These are phyloP conservation scores for Eulithis testata DNA, from an alignment of 2,888 invertebrate species.

Conservation along the genomic window DNA sequence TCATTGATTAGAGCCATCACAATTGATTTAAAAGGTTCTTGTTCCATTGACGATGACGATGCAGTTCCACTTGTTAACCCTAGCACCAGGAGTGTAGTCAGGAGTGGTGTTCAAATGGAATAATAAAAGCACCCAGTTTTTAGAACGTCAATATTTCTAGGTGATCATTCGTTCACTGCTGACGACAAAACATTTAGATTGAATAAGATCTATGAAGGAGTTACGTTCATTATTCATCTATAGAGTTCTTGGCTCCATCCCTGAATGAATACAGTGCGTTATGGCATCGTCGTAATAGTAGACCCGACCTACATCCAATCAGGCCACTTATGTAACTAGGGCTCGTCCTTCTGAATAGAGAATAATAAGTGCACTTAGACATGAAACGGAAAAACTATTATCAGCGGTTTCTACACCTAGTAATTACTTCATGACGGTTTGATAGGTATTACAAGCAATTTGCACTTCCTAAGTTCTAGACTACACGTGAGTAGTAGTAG, in stretches of 20 bases:
- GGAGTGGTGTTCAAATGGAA: background rate
- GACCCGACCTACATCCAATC: slow-evolving; percentile 56
- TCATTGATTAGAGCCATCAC: slow-evolving; percentile 5
- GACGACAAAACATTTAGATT: no score
- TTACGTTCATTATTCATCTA: background rate
- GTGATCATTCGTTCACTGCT: no score
- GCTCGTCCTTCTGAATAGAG: slow-evolving; percentile 57
- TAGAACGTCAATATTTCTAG: no score
- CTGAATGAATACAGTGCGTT: slow-evolving; percentile 32
- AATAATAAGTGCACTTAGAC: slow-evolving; percentile 46
- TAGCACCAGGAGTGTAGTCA: slow-evolving; percentile 2
- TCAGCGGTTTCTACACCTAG: slow-evolving; percentile 22
- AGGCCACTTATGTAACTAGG: slow-evolving; percentile 59
- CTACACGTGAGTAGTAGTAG: background rate
- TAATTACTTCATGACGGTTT: slow-evolving; percentile 20
- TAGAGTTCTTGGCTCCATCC: background rate
- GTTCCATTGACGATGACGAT: slow-evolving; percentile 19
- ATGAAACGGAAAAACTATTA: slow-evolving; percentile 37
- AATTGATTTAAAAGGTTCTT: slow-evolving; percentile 22
- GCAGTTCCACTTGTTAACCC: slow-evolving; percentile 15
- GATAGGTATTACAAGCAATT: slow-evolving; percentile 15
- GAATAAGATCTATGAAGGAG: no score
- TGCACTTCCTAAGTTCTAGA: slow-evolving; percentile 3
- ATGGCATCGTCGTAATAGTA: slow-evolving; percentile 45
- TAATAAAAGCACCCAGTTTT: no score